Percentiles rank a stretch among this genome's conserved stretches.
phyloP scores from a whole-genome alignment of 2,888 invertebrate species.

The Cybosia mesomella region DNA sequence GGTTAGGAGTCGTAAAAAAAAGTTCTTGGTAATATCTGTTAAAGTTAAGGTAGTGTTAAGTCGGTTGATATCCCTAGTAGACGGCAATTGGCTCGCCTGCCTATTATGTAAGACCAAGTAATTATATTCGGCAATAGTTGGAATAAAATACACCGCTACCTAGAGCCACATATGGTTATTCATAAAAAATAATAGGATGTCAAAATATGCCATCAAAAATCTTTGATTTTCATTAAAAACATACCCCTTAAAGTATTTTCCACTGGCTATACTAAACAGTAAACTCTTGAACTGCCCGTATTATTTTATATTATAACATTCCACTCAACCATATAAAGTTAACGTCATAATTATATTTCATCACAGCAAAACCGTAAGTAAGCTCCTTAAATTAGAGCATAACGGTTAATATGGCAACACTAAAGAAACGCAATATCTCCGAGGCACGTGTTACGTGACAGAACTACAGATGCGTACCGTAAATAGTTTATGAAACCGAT shows the following conservation, averaged over 20 bases:
- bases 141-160: too few species aligned
- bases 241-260: background rate
- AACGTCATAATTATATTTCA: constrained; percentile 4
- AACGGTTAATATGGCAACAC: constrained; percentile 41
- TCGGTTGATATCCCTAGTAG: too few species aligned
- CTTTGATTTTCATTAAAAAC: background rate
- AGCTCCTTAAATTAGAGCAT: constrained; percentile 34
- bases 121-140: too few species aligned
- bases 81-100: too few species aligned
- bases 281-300: background rate
- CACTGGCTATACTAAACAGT: background rate
- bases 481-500: constrained; percentile 59
- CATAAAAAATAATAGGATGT: background rate
- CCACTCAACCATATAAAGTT: background rate
- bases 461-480: constrained; percentile 39
- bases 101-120: too few species aligned
- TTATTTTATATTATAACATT: constrained; percentile 2
- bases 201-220: background rate
- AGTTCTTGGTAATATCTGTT: too few species aligned
- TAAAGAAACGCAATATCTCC: constrained; percentile 45
- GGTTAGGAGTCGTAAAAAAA: too few species aligned
- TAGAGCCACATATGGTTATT: background rate
- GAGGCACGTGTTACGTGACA: constrained; percentile 47
- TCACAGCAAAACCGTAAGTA: background rate
- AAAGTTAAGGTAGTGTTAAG: too few species aligned